Percentiles rank a stretch among this genome's conserved stretches.
Evolutionary conservation across 1,140 invertebrate genomes (phyloP).

Genomic region (Phymorhynchus buccinoides): DNA sequence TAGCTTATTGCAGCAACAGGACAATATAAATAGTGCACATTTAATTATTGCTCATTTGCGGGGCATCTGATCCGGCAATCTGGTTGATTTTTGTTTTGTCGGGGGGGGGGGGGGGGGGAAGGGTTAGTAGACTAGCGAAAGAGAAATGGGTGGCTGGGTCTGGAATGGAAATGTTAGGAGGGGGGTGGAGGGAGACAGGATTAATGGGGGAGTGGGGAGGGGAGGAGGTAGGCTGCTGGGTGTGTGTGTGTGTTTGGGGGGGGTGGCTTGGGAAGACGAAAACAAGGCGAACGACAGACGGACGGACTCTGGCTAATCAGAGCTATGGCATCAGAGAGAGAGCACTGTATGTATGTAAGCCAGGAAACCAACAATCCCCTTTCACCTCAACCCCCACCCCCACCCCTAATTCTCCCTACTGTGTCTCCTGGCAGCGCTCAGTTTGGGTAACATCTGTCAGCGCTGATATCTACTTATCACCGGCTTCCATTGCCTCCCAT

Average conservation of each 20-base stretch:
- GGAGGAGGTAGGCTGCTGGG: background rate
- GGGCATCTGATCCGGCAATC: no score
- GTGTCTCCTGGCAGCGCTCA: background rate
- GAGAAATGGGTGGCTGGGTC: background rate
- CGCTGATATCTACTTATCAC: constrained; percentile 30
- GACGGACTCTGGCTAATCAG: background rate
- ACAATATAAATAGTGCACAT: no score
- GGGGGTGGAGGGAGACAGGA: background rate
- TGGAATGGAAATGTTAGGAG: background rate
- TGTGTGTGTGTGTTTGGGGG: background rate
- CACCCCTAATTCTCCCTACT: background rate
- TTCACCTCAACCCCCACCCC: background rate
- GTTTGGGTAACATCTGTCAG: constrained; percentile 32
- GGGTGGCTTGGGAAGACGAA: no score
- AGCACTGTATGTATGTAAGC: no score
- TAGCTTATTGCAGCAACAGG: no score
- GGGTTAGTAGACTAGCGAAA: background rate
- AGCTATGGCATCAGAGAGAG: no score
- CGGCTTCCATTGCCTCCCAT: background rate
- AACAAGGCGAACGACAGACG: background rate
- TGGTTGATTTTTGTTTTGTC: no score
- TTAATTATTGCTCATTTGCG: no score
- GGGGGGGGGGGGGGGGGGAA: no score
- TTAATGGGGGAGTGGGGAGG: background rate
- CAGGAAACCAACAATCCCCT: background rate